These are phyloP conservation scores for Scopus umbretta DNA, from an alignment of 2,113 vertebrate species.

Conservation along the genomic window DNA sequence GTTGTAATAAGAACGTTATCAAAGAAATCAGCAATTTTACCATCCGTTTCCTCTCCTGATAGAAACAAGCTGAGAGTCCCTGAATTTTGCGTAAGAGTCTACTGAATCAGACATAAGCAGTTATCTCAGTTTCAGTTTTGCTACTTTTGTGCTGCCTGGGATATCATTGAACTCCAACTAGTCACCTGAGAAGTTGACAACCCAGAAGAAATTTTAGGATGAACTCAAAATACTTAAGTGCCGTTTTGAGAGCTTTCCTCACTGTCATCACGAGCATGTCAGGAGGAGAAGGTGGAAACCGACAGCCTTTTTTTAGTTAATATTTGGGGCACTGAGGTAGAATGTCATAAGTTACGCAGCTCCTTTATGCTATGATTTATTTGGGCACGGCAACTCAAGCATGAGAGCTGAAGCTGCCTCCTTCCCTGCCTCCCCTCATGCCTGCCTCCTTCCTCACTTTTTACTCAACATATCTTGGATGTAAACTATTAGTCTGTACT, in stretches of 20 bases:
- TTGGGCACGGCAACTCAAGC: background rate
- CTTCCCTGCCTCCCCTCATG: background rate
- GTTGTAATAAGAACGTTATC: background rate
- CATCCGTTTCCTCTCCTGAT: background rate
- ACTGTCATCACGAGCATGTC: background rate
- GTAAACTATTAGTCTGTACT: background rate
- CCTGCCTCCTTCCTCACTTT: background rate
- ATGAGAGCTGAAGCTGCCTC: background rate
- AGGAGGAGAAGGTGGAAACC: background rate
- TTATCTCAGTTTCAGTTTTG: background rate
- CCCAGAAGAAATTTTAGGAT: background rate
- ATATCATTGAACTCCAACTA: background rate
- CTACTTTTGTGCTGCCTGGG: background rate
- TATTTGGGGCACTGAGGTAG: background rate
- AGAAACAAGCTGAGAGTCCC: background rate
- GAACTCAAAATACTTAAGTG: background rate
- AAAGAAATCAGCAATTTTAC: background rate
- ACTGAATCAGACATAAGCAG: background rate
- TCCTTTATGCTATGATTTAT: background rate
- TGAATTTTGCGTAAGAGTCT: background rate
- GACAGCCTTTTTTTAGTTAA: background rate
- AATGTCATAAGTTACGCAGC: background rate
- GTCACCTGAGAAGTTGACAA: background rate
- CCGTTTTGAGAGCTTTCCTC: background rate
- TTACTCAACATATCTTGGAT: background rate